Evolutionary conservation across 2,888 invertebrate species (phyloP), one percentile per base, ranked within the genome.

Genomic region (Abscondita cerata): DNA sequence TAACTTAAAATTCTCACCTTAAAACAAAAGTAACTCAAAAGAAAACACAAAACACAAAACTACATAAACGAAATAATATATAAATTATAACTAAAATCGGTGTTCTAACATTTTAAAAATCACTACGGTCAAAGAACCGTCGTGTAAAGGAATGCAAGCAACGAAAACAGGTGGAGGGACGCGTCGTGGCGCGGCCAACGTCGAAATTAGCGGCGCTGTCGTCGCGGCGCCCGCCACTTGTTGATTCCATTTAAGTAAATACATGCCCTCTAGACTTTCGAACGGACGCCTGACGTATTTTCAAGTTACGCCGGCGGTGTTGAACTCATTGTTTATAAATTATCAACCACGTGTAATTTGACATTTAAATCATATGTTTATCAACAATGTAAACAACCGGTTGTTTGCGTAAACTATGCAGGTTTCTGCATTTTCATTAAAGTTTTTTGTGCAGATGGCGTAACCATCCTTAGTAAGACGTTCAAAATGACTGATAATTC

Each of bases 161-260:
- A 59, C 68, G 69, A 70, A 72, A 78, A 78, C 79, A 79, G 79
- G 78, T 78, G 78, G 78, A 74, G 72, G 71, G 75, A 74, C 76
- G 78, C 79, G 80, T 79, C 79, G 78, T 78, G 80, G 78, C 79
- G 79, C 79, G 80, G 80, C 72, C 75, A 80, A 79, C 80, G 80
- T 77, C 79, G 78, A 72, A 80, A 80, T 77, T 79, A 78, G 74
- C 79, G 79, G 80, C 80, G 80, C 80, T 80, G 77, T 73, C 79
- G 79, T 79, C 79, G 78, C 78, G 78, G 76, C 79, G 80, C 80
- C 76, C 72, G 74, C 73, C 73, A 76, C 76, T 76, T 74, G 73
- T 73, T 73, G 73, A 72, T 67, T 54, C 59, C 52, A 46, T 75
- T 75, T 69, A 72, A 75, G 74, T 52, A 38, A 52, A 54, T 38